Base-by-base conservation (phyloP, 2,113 vertebrate species). In the Protobothrops flavoviridis region DNA sequence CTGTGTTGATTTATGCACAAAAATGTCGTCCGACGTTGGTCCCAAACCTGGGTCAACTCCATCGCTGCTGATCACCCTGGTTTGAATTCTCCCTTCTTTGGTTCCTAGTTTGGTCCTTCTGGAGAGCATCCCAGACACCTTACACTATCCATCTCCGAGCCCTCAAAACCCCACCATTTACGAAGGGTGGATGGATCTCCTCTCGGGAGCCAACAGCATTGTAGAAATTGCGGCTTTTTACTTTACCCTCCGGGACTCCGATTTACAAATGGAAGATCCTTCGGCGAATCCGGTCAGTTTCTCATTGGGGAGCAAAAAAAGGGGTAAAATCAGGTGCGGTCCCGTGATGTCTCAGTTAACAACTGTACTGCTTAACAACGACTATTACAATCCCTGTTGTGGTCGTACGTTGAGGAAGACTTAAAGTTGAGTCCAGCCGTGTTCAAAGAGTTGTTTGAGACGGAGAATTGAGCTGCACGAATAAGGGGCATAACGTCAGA, bases 211-310 rank as follows among this genome's bases (percentile, higher is more conserved):
- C 86, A 97, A 98, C 93, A 94, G 93, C 94, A 97, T 97, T 0
- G 98, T 98, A 85, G 90, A 97, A 88, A 97, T 98, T 5, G 97
- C 97, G 0, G 98, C 98, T 56, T 98, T 98, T 95, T 98, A 98
- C 97, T 94, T 98, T 93, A 97, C 97, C 0, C 97, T 98, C 3
- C 96, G 95, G 24, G 96, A 92, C 95, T 92, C 86, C 0, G 95
- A 97, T 61, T 24, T 94, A 17, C 93, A 93, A 0, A 33, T 85
- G 0, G 6, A 94, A 3, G 94, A 96, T 9, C 89, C 96, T 26
- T 95, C 95, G 0, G 97, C 98, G 15, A 87, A 92, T 52, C 94
- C 97, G 97, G 98, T 98, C 17, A 9, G 89, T 26, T 2, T 1
- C 1, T 8, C 45, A 0, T 26, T 5, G 3, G 0, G 39, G 12